Percentiles rank a stretch among this genome's conserved stretches.
These are phyloP conservation scores for Riparia riparia DNA, from an alignment of 2,113 vertebrate species.

Conservation along the genomic window DNA sequence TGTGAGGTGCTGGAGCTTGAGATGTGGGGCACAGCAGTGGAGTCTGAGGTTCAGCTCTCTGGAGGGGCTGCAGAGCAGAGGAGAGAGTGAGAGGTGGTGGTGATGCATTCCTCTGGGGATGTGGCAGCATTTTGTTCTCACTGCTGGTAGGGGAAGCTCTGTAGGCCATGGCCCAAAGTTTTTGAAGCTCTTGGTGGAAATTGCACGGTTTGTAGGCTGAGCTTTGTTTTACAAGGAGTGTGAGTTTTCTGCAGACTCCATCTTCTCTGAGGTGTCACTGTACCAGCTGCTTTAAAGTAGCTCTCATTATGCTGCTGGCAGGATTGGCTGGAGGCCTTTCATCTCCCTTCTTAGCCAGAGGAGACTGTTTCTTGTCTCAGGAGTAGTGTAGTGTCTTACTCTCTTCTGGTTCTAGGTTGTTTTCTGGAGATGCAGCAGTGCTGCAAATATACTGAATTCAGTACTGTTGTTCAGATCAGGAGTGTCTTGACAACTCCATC, in stretches of 20 bases:
- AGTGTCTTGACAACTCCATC: not conserved
- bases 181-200: not conserved
- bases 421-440: not conserved
- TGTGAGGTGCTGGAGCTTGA: not conserved
- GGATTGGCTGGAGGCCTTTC: not conserved
- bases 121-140: not conserved
- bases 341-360: not conserved
- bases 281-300: not conserved
- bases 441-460: not conserved
- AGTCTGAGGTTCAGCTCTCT: not conserved
- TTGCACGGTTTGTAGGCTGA: not conserved
- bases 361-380: not conserved
- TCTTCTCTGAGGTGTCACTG: not conserved
- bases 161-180: not conserved
- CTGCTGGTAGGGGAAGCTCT: not conserved
- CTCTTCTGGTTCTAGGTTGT: not conserved
- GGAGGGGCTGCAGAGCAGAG: not conserved
- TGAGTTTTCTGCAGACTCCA: not conserved
- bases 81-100: not conserved
- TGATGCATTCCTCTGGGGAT: not conserved
- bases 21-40: rapidly evolving
- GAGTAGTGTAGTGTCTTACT: not conserved
- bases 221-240: rapidly evolving
- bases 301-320: not conserved
- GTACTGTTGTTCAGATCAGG: not conserved